Conservation (phyloP, 2,888 invertebrate species). For the Psylliodes chrysocephalus region DNA sequence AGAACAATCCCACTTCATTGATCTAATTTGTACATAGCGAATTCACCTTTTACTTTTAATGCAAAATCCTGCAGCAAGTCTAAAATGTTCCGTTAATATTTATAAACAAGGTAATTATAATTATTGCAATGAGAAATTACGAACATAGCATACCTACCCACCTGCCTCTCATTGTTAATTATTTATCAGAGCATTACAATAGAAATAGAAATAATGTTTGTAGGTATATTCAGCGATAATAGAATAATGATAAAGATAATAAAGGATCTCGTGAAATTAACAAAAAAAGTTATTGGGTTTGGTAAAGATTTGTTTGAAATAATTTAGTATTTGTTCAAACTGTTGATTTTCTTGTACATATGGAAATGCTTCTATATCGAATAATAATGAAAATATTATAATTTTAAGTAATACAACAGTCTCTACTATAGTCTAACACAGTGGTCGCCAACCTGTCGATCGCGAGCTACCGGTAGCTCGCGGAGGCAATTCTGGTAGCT, state of each 20-base stretch:
- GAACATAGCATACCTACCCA: neutral
- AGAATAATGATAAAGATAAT: neutral
- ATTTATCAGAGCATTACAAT: neutral
- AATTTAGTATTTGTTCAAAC: no score
- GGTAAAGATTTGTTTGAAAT: no score
- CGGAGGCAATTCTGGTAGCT: no score
- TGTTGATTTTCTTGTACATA: no score
- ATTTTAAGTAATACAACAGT: no score
- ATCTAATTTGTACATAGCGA: neutral
- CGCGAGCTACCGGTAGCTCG: no score
- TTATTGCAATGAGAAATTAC: neutral
- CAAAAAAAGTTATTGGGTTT: no score
- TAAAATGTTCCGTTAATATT: neutral
- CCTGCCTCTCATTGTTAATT: neutral
- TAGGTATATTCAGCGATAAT: neutral
- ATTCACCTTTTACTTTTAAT: neutral
- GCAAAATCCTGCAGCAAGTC: neutral
- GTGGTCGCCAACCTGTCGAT: no score
- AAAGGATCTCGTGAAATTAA: no score
- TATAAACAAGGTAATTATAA: neutral
- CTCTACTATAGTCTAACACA: no score
- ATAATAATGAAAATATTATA: no score
- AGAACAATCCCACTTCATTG: neutral
- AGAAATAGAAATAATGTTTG: neutral
- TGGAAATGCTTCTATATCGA: no score